These are phyloP conservation scores for Gnathonemus echidnorhynchus DNA, from an alignment of 2,113 vertebrate genomes.

Conservation along the genomic window DNA sequence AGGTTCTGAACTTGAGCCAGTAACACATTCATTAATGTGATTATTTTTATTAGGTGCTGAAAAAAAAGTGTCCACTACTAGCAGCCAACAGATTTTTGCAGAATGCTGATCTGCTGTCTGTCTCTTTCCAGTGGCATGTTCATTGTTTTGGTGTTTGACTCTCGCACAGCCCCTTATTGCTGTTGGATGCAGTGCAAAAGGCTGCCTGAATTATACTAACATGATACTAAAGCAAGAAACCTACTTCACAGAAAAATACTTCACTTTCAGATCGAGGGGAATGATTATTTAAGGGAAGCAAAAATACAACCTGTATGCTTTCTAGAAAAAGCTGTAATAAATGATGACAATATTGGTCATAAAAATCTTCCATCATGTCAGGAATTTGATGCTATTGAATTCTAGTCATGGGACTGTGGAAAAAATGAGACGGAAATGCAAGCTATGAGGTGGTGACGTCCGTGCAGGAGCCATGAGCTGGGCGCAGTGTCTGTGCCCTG, in stretches of 20 bases:
- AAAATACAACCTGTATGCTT: background rate
- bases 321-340: background rate
- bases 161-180: background rate
- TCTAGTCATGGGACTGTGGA: background rate
- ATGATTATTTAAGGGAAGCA: background rate
- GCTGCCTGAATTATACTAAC: background rate
- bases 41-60: background rate
- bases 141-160: background rate
- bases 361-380: background rate
- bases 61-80: background rate
- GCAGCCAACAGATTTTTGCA: background rate
- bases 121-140: background rate
- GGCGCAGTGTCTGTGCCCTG: background rate
- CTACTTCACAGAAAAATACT: background rate
- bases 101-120: background rate
- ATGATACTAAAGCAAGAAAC: background rate
- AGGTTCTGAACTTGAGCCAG: background rate
- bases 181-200: background rate
- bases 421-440: background rate
- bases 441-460: background rate
- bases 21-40: background rate
- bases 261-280: background rate
- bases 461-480: too few relatives aligned
- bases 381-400: slow-evolving; percentile 1
- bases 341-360: background rate